A percentile compares a stretch with the other conserved stretches of the same genome.
Evolutionary conservation across 2,113 vertebrate genomes (phyloP).

Genomic region (Psilopsiagon aurifrons): DNA sequence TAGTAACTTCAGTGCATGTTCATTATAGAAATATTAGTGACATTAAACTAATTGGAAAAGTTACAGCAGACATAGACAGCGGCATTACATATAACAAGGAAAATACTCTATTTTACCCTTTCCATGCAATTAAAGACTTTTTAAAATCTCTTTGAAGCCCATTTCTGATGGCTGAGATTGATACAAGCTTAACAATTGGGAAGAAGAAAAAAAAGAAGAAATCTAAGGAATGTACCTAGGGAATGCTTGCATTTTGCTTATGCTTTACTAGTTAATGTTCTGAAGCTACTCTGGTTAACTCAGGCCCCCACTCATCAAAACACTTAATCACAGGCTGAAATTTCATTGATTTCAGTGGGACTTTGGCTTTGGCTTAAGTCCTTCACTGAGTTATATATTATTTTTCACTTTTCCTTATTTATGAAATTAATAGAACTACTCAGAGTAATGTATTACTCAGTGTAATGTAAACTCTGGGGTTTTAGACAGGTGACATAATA

Average conservation of each 20-base stretch:
- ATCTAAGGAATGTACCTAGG: neutral
- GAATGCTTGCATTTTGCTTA: neutral
- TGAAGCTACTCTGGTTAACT: neutral
- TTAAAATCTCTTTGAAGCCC: constrained; percentile 20
- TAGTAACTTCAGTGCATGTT: neutral
- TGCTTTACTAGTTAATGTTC: neutral
- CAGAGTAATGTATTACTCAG: neutral
- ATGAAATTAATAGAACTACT: neutral
- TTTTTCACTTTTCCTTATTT: neutral
- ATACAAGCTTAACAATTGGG: neutral
- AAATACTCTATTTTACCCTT: neutral
- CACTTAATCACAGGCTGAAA: neutral
- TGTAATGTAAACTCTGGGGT: neutral
- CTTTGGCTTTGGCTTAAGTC: neutral
- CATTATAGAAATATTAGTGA: neutral
- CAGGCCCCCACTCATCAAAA: neutral
- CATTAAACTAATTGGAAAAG: neutral
- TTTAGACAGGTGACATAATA: neutral
- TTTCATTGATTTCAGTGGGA: constrained; percentile 2
- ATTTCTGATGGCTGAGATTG: constrained; percentile 14
- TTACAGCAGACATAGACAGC: neutral
- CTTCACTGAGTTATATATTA: neutral
- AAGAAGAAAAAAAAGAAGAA: constrained; percentile 13
- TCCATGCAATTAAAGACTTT: neutral
- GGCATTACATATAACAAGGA: neutral